Conservation (phyloP, 37 sponge, comb jelly and placozoan species). For the Ephydatia muelleri region DNA sequence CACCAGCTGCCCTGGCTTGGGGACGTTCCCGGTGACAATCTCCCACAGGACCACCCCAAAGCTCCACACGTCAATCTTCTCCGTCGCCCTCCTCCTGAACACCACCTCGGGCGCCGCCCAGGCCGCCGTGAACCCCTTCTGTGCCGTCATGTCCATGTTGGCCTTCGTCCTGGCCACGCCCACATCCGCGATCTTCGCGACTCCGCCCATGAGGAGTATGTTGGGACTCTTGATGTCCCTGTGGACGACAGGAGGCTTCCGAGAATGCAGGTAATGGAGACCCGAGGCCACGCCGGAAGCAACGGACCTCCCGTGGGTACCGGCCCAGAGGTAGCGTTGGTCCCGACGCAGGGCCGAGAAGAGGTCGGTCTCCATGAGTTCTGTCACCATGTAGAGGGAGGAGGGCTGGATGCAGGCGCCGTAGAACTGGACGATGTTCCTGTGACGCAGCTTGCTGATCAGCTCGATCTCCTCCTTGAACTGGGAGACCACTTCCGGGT, state of each 20-base stretch:
- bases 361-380: slow-evolving; percentile 87
- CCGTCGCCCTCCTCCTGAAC: slow-evolving; percentile 80
- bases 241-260: slow-evolving; percentile 84
- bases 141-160: slow-evolving; percentile 90
- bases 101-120: slow-evolving; percentile 97
- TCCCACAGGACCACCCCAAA: slow-evolving; percentile 92
- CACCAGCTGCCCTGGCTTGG: slow-evolving; percentile 65
- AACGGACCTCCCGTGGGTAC: slow-evolving; percentile 65
- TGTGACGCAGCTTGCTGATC: slow-evolving; percentile 85
- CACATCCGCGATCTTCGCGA: slow-evolving; percentile 94
- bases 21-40: slow-evolving; percentile 76
- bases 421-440: slow-evolving; percentile 94
- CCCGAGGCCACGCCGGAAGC: slow-evolving; percentile 79
- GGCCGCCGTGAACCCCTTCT: slow-evolving; percentile 86
- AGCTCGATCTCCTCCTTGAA: slow-evolving; percentile 84
- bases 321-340: slow-evolving; percentile 70
- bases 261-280: slow-evolving; percentile 85
- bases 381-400: slow-evolving; percentile 89
- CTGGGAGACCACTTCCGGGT: slow-evolving; percentile 30
- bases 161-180: slow-evolving; percentile 84
- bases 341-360: slow-evolving; percentile 63
- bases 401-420: slow-evolving; percentile 87
- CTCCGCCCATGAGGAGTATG: slow-evolving; percentile 70
- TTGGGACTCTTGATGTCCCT: slow-evolving; percentile 94
- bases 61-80: slow-evolving; percentile 96